Evolutionary conservation across 2,797 vertebrate genomes (phyloP).

Genomic region (Pantherophis alleghaniensis): DNA sequence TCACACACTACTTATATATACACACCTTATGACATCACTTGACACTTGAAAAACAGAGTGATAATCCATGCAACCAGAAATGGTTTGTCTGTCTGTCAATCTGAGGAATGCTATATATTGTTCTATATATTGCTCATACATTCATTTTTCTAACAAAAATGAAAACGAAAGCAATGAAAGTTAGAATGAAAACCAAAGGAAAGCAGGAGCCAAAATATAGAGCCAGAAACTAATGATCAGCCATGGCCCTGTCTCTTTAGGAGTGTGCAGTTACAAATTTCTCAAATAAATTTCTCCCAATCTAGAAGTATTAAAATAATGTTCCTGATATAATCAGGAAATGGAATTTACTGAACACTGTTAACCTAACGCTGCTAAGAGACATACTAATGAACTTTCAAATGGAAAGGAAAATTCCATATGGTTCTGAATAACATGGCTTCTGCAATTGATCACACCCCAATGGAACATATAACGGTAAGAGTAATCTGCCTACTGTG

Average conservation of each 20-base stretch:
- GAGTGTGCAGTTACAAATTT: not conserved
- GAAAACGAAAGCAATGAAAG: not conserved
- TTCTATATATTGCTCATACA: not conserved
- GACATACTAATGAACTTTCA: not conserved
- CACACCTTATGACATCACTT: not conserved
- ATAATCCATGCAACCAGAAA: not conserved
- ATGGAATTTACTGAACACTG: not conserved
- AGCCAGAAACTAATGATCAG: not conserved
- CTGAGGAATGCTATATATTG: not conserved
- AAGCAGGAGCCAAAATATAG: not conserved
- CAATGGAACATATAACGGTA: not conserved
- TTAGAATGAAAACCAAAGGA: not conserved
- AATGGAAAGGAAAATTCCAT: not conserved
- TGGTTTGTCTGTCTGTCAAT: not conserved
- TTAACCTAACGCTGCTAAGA: not conserved
- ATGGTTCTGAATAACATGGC: not conserved
- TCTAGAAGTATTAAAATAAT: not conserved
- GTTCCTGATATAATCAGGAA: not conserved
- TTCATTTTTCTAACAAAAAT: not conserved
- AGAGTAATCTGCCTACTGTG: slow-evolving; percentile 2
- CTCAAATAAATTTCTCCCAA: not conserved
- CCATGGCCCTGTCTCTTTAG: not conserved
- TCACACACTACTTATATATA: not conserved
- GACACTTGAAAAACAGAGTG: not conserved
- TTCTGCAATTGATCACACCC: not conserved